Evolutionary conservation across 2,113 vertebrate genomes (phyloP), one percentile per base, ranked within the genome.

Genomic region (Anguilla japonica): DNA sequence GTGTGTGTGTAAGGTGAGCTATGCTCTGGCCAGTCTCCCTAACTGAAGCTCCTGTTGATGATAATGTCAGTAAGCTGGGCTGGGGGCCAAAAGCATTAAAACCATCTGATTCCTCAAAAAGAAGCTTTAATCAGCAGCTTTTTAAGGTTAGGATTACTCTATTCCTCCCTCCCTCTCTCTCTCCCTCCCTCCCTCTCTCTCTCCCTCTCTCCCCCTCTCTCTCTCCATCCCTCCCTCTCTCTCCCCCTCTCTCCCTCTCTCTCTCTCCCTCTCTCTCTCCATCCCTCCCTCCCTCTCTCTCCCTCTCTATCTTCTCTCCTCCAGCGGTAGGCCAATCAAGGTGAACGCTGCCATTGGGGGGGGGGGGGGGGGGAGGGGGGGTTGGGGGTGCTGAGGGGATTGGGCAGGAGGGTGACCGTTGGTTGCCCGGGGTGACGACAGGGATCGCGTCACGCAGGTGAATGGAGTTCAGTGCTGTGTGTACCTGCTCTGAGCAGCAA

Each of bases 51-150:
- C 96, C 97, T 96, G 96, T 95, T 96, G 96, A 95, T 96, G 97
- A 96, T 97, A 98, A 98, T 97, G 97, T 93, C 93, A 93, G 92
- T 93, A 96, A 93, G 96, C 96, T 95, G 97, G 98, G 98, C 96
- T 91, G 89, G 79, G 89, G 87, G 98, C 98, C 98, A 99, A 95
- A 96, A 92, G 93, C 97, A 97, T 98, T 99, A 99, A 99, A 97
- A 95, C 96, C 97, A 98, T 98, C 98, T 96, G 97, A 98, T 98
- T 98, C 98, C 96, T 96, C 97, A 96, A 97, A 96, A 99, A 99
- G 96, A 96, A 97, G 98, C 98, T 99, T 98, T 98, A 98, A 99
- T 99, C 98, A 99, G 98, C 98, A 99, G 97, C 97, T 98, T 99
- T 75, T 98, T 98, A 98, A 99, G 97, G 97, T 97, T 99, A 97